Conservation (phyloP, 1,140 invertebrate species). For the Delia radicum region DNA sequence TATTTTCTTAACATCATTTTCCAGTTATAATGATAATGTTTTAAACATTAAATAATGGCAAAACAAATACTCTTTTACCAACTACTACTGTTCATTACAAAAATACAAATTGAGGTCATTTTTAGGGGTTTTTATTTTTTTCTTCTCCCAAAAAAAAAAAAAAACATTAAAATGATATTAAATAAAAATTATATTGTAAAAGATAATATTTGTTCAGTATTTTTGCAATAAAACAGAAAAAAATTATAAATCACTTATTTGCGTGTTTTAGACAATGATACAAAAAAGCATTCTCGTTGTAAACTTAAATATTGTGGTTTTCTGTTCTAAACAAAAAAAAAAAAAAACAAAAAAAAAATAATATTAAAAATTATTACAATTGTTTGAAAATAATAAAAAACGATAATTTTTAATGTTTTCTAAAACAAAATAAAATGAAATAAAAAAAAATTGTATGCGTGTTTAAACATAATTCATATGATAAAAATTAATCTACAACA, state of each 20-base stretch:
- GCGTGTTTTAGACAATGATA: neutral
- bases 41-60: neutral
- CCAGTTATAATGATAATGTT: neutral
- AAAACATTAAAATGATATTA: conserved; percentile 2
- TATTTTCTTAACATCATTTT: neutral
- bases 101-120: neutral
- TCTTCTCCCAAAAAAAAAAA: neutral
- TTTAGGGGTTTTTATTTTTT: neutral
- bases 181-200: conserved; percentile 3
- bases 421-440: neutral
- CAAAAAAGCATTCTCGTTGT: neutral
- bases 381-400: no score
- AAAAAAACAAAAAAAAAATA: no score
- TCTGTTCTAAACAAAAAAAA: neutral
- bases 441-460: neutral
- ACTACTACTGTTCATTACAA: neutral
- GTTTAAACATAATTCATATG: no score
- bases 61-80: neutral
- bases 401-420: neutral
- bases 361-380: no score
- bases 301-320: no score
- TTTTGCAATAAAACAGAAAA: neutral
- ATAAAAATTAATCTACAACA: no score
- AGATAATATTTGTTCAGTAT: neutral
- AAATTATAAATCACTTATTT: conserved; percentile 8